phyloP scores from a whole-genome alignment of 2,888 invertebrate genomes.

The Archips xylosteana region DNA sequence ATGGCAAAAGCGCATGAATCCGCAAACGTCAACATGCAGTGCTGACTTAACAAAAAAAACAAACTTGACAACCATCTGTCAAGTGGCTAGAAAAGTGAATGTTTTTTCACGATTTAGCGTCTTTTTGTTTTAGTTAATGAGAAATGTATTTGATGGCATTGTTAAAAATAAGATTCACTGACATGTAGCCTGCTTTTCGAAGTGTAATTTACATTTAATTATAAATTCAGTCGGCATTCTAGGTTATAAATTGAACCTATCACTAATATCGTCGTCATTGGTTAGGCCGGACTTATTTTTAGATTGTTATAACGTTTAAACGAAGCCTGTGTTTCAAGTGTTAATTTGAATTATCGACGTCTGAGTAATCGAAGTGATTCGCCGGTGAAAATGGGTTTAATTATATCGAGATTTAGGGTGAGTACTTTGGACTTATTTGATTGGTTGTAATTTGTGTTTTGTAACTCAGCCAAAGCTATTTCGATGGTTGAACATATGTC shows the following conservation, averaged over 20 bases:
- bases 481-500: constrained; percentile 57
- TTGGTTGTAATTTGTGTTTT: constrained; percentile 52
- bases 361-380: constrained; percentile 48
- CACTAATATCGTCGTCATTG: constrained; percentile 64
- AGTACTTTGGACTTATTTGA: constrained; percentile 66
- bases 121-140: constrained; percentile 35
- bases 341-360: constrained; percentile 48
- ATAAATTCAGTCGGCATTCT: constrained; percentile 59
- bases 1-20: constrained; percentile 15
- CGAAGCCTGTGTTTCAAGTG: constrained; percentile 59
- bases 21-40: background rate
- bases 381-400: constrained; percentile 85
- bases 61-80: constrained; percentile 39
- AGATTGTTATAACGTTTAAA: constrained; percentile 63
- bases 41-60: constrained; percentile 35
- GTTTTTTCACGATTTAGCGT: constrained; percentile 38
- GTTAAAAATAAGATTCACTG: constrained; percentile 18
- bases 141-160: constrained; percentile 19
- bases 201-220: constrained; percentile 20
- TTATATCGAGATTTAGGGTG: constrained; percentile 89
- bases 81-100: constrained; percentile 39
- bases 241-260: constrained; percentile 67
- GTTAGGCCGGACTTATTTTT: constrained; percentile 78
- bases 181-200: constrained; percentile 32
- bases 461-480: constrained; percentile 77